Evolutionary conservation across 2,113 vertebrate genomes (phyloP), one percentile per base, ranked within the genome.

Genomic region (Ibidorhyncha struthersii): DNA sequence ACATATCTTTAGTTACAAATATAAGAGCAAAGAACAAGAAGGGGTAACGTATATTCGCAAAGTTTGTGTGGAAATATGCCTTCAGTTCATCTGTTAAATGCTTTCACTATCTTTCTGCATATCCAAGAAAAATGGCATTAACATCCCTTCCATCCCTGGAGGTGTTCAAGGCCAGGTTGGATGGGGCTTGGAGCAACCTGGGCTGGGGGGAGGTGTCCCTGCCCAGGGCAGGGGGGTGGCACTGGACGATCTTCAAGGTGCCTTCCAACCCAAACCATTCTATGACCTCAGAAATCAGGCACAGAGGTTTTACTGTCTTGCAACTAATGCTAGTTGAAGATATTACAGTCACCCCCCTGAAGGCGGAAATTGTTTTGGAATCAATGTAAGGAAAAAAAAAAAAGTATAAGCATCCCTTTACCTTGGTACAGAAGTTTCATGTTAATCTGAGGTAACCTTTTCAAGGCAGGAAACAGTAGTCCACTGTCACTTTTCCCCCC

Each of bases 1-100:
- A 30, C 2, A 2, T 17, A 32, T 23, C 62, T 74, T 76, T 45
- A 25, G 45, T 53, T 47, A 69, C 53, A 40, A 61, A 38, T 18
- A 2, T 14, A 65, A 63, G 22, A 50, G 32, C 50, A 58, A 63
- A 47, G 66, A 72, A 41, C 8, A 65, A 53, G 23, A 45, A 52
- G 27, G 8, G 15, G 18, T 4, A 43, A 45, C 1, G 1, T 20
- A 0, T n/a, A n/a, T 36, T 49, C 26, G 41, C 30, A 63, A 27
- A 12, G 21, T 63, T 41, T 65, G 14, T n/a, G 47, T n/a, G 16
- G 62, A 69, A 83, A 69, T 20, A 23, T 15, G n/a, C 49, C 56
- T 53, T 79, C 47, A 55, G 56, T 18, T 55, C 53, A 43, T 17
- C 55, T 27, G 47, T 11, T 62, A 38, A 38, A 53, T 19, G 23